Evolutionary conservation across 2,113 vertebrate species (phyloP), one percentile per base, ranked within the genome.

Genomic region (Probosciger aterrimus): DNA sequence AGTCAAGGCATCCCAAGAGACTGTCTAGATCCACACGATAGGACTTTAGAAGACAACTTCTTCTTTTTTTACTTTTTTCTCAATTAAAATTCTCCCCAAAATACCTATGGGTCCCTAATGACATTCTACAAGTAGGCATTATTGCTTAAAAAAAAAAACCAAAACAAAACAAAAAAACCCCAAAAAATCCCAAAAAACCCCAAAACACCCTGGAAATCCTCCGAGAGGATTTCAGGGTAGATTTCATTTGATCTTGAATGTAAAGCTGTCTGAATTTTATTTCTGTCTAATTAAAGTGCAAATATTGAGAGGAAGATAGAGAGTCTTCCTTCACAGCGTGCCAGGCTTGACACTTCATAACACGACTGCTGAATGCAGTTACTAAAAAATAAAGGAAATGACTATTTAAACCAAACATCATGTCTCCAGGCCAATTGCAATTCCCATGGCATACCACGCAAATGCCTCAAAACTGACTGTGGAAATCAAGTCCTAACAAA

Each of bases 401-500:
- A 65, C 78, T 47, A 57, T 35, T 85, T 53, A 90, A 90, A 90
- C 43, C 50, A 88, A 86, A 75, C 47, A 74, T 49, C 55, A 35
- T 43, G 47, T 80, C 57, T 59, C 47, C 73, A 84, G 75, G 55
- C 55, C 82, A 95, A 31, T 10, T 1, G 0, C 64, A 75, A 50
- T 33, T 90, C 82, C 82, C 79, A 50, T 0, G 22, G 44, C 30
- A 67, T 1, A 70, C 12, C 59, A 59, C 1, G 0, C 50, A 67
- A 67, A 86, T 0, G 14, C 28, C 75, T 88, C 0, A 0, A 7
- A 33, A 16, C 33, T 12, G 49, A 33, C 19, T 33, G 31, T 4
- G 6, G 44, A 73, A 90, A 59, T 52, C 52, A 76, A 60, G 31
- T 49, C n/a, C 24, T 35, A 68, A 68, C 16, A 64, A 76, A 81